Conservation (phyloP, 2,797 vertebrate species). For the Acrossocheilus wenchowensis region DNA sequence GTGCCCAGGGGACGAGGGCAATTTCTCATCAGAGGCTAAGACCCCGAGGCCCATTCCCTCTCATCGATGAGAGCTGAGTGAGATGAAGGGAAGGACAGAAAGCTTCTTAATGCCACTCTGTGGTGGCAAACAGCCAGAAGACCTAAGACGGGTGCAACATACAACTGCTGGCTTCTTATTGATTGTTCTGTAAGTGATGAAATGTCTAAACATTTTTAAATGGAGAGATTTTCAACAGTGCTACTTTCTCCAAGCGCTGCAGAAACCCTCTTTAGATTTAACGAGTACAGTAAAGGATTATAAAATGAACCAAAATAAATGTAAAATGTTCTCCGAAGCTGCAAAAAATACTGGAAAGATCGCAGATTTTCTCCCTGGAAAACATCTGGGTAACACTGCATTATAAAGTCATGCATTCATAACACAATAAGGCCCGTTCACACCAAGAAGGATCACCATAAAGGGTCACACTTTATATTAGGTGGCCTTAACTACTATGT, state of each 20-base stretch:
- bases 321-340: background rate
- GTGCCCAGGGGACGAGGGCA: slow-evolving; percentile 43
- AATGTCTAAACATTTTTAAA: slow-evolving; percentile 2
- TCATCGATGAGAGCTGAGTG: slow-evolving; percentile 45
- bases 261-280: background rate
- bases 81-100: slow-evolving; percentile 36
- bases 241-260: background rate
- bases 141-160: background rate
- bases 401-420: background rate
- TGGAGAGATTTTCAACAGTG: background rate
- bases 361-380: background rate
- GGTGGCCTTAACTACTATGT: no score
- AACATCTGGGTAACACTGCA: background rate
- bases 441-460: background rate
- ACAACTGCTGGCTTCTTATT: slow-evolving; percentile 11
- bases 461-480: no score
- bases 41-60: slow-evolving; percentile 48
- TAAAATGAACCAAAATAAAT: background rate
- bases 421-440: background rate
- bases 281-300: background rate
- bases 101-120: background rate
- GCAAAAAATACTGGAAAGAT: background rate
- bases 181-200: slow-evolving; percentile 3
- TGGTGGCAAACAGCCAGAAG: background rate
- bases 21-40: slow-evolving; percentile 61